Conservation (phyloP, 2,113 vertebrate species). For the Gopherus flavomarginatus region DNA sequence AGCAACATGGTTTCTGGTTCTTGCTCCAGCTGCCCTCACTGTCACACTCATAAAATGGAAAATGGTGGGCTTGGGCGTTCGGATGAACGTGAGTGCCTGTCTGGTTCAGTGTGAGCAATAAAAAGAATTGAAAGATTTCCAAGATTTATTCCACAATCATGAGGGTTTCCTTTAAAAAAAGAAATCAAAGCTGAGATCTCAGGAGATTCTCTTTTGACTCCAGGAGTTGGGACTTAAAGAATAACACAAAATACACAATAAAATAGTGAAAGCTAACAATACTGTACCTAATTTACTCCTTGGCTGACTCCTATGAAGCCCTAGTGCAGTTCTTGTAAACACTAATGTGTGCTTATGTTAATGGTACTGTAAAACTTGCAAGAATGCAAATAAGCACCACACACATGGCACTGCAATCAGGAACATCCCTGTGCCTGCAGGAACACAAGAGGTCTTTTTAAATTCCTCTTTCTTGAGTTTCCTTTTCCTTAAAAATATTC, state of each 20-base stretch:
- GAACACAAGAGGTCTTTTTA: background rate
- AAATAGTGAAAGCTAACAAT: background rate
- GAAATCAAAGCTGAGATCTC: rapidly evolving
- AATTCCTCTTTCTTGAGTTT: background rate
- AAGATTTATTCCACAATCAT: background rate
- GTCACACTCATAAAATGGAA: background rate
- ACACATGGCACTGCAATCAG: no score
- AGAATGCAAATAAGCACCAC: background rate
- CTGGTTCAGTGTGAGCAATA: background rate
- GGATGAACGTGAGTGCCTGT: background rate
- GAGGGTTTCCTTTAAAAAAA: background rate
- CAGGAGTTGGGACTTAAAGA: rapidly evolving
- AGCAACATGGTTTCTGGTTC: background rate
- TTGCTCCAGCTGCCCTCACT: background rate
- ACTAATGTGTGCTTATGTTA: rapidly evolving
- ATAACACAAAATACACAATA: background rate
- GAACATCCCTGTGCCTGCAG: background rate
- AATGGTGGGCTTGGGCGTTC: background rate
- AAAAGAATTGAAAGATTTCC: background rate
- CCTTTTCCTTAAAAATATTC: background rate
- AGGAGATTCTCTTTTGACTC: background rate
- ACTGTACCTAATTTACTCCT: background rate
- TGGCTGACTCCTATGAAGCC: background rate
- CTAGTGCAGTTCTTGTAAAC: background rate
- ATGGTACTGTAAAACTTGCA: background rate